Evolutionary conservation across 64 coral and sea anemone species (phyloP).

Genomic region (Stichodactyla mertensii): DNA sequence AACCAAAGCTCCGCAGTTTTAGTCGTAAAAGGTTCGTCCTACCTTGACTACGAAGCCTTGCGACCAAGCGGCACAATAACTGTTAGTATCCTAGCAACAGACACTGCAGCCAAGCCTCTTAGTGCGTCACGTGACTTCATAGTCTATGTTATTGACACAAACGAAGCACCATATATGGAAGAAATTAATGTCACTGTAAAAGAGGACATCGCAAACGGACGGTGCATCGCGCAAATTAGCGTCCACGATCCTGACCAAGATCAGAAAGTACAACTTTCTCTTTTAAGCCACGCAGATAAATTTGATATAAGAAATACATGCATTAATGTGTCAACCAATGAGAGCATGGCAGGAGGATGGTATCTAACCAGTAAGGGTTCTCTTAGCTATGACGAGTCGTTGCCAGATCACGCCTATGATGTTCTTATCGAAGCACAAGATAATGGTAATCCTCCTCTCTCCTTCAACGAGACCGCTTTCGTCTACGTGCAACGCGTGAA

Average conservation of each 20-base stretch:
- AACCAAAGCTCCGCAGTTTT: constrained; percentile 33
- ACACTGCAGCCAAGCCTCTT: constrained; percentile 24
- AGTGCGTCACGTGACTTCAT: constrained; percentile 25
- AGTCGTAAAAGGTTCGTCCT: constrained; percentile 54
- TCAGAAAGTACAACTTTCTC: constrained; percentile 42
- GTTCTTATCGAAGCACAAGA: constrained; percentile 46
- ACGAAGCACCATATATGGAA: constrained; percentile 53
- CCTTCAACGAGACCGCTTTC: constrained; percentile 40
- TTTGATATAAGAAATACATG: constrained; percentile 41
- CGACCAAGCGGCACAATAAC: constrained; percentile 18
- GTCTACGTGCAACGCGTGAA: constrained; percentile 52
- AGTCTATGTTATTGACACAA: constrained; percentile 39
- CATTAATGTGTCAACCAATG: constrained; percentile 11
- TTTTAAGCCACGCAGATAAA: constrained; percentile 34
- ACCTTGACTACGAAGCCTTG: constrained; percentile 54
- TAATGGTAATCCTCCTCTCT: constrained; percentile 28
- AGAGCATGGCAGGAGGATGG: background rate
- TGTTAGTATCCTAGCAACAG: constrained; percentile 52
- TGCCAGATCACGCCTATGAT: constrained; percentile 31
- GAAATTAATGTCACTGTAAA: constrained; percentile 30
- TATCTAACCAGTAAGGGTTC: constrained; percentile 31
- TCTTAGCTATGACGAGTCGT: constrained; percentile 44
- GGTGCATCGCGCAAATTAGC: constrained; percentile 52
- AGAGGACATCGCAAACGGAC: constrained; percentile 56
- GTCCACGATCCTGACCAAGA: constrained; percentile 49